Conservation (phyloP, 2,113 vertebrate genomes). For the Pseudonaja textilis region DNA sequence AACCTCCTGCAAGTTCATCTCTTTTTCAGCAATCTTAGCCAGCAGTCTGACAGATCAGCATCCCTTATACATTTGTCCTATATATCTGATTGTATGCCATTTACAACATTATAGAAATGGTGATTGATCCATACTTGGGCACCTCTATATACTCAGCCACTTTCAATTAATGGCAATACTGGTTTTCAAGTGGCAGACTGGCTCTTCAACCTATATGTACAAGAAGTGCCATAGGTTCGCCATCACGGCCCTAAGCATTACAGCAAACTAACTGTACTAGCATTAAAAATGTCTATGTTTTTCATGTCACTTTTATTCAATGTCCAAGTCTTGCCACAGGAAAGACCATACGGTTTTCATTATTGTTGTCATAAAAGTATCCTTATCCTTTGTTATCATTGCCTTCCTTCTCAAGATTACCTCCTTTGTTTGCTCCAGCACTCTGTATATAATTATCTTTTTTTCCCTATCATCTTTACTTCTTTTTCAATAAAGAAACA, state of each 20-base stretch:
- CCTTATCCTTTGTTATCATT: not conserved
- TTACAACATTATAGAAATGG: not conserved
- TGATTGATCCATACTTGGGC: not conserved
- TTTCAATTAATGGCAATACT: not conserved
- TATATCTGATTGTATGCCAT: not conserved
- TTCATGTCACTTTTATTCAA: not conserved
- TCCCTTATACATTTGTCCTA: not conserved
- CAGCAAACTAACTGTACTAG: not conserved
- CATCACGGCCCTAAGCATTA: not conserved
- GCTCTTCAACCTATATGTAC: not conserved
- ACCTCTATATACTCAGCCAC: not conserved
- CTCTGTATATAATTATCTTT: not conserved
- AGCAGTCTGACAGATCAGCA: constrained; percentile 45
- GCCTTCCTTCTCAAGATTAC: not conserved
- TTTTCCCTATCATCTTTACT: not conserved
- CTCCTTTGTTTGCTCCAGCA: not conserved
- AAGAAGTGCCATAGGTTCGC: too few species aligned
- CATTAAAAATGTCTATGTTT: not conserved
- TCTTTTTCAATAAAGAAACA: not conserved
- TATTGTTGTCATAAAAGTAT: not conserved
- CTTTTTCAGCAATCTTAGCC: constrained; percentile 54
- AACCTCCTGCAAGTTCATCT: not conserved
- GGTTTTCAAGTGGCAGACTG: not conserved
- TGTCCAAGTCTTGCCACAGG: not conserved
- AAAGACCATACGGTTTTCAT: not conserved